Base-by-base conservation (phyloP, 2,113 vertebrate species). In the Pleuronectes platessa region DNA sequence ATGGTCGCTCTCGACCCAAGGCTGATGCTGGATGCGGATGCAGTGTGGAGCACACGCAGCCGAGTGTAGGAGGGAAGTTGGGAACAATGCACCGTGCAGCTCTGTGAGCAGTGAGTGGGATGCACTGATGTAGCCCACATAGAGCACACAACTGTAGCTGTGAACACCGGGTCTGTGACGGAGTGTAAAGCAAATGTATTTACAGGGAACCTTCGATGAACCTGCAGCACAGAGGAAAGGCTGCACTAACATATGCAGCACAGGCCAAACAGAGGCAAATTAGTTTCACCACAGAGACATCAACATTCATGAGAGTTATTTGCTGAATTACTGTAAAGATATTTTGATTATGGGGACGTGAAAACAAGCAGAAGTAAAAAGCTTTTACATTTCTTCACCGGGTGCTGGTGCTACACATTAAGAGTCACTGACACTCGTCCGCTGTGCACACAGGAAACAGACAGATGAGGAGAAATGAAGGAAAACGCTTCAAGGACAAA, bases 371-470 rank as follows among this genome's bases (percentile, higher is more conserved):
- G 23, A 53, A 61, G 47, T 61, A 40, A 51, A 18, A 71, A 31
- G 31, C 62, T 51, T 79, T 70, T 21, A 17, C 18, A 71, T 18
- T 61, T 56, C 40, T 56, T 68, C 27, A 18, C 31, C 31, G 31
- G 58, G 24, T 61, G 37, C 55, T 61, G 31, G n/a, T 40, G 31
- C 62, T 0, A 74, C 56, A 70, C 63, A 84, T 81, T 74, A 79
- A 49, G 77, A 78, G 78, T 86, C 53, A 79, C 49, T 67, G 64
- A 75, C 23, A 77, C 83, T 69, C 20, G 78, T 78, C 71, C 14
- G 66, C 63, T 66, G 61, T 64, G 67, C 65, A 76, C 61, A 59
- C 23, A 70, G 67, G 54, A 83, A 54, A 27, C 71, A 74, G 68
- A 71, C 26, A 42, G 58, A 72, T 26, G 35, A 45, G 56, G 20